Percentiles rank a stretch among this genome's conserved stretches.
Evolutionary conservation across 2,888 invertebrate species (phyloP).

Genomic region (Lasioglossum pauxillum): DNA sequence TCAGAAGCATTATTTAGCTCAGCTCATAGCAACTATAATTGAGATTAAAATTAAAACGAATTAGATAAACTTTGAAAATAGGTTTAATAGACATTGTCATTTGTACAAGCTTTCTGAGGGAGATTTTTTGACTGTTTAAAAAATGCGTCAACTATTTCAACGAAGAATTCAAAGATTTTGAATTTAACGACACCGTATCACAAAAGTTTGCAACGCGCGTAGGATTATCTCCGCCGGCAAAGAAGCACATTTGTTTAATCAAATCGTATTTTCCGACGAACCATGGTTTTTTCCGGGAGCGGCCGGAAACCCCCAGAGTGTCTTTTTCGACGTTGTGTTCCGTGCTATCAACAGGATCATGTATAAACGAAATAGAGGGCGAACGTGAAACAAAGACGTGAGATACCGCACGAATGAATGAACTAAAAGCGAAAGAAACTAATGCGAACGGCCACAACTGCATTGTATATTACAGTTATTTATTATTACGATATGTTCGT

Average conservation of each 20-base stretch:
- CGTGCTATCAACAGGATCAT: conserved; percentile 20
- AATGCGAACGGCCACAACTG: conserved; percentile 46
- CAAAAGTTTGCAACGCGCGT: neutral
- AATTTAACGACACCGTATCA: neutral
- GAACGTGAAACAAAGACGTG: neutral
- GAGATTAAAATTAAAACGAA: neutral
- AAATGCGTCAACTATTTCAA: neutral
- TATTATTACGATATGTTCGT: conserved; percentile 80
- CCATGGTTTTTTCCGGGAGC: conserved; percentile 11
- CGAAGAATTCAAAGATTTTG: neutral
- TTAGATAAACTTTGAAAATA: neutral
- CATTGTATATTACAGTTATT: conserved; percentile 77
- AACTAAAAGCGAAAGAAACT: conserved; percentile 12
- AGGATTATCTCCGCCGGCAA: neutral
- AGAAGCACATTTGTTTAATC: conserved; percentile 4
- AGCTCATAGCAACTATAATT: neutral
- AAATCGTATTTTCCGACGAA: conserved; percentile 55
- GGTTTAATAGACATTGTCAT: neutral
- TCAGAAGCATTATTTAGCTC: no score
- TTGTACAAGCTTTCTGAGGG: neutral
- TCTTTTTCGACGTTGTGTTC: conserved; percentile 30
- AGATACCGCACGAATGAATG: conserved; percentile 5
- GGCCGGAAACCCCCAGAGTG: conserved; percentile 12
- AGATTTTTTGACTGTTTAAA: neutral
- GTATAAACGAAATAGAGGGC: no score